Percentiles rank a stretch among this genome's conserved stretches.
Evolutionary conservation across 2,113 vertebrate genomes (phyloP).

Genomic region (Platichthys flesus): DNA sequence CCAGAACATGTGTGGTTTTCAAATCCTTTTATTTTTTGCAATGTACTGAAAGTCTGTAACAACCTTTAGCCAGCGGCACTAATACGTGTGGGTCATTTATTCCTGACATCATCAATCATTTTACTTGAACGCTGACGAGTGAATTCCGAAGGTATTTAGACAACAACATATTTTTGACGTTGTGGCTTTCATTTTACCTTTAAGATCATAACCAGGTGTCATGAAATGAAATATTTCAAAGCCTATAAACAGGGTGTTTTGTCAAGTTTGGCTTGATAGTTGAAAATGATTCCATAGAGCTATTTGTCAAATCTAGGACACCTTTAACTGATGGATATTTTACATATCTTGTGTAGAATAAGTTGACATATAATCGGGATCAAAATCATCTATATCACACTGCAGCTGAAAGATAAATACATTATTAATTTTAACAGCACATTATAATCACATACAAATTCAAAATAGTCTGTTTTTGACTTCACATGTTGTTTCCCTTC

Average conservation of each 20-base stretch:
- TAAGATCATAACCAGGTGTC: conserved; percentile 22
- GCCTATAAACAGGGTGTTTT: conserved; percentile 23
- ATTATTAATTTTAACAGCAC: conserved; percentile 5
- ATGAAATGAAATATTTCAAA: conserved; percentile 14
- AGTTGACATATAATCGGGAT: conserved; percentile 19
- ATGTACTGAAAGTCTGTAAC: conserved; percentile 9
- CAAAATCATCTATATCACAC: conserved; percentile 24
- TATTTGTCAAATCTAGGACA: conserved; percentile 14
- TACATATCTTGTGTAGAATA: conserved; percentile 16
- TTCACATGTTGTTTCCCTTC: conserved; percentile 4
- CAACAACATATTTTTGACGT: conserved; percentile 34
- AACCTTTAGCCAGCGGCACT: conserved; percentile 38
- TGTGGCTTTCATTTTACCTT: conserved; percentile 31
- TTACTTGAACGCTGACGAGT: conserved; percentile 1
- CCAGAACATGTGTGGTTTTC: conserved; percentile 29
- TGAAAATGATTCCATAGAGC: conserved; percentile 5
- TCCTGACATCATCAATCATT: conserved; percentile 18
- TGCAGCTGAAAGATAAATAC: conserved; percentile 25
- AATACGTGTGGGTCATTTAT: conserved; percentile 31
- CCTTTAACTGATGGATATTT: conserved; percentile 19
- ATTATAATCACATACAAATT: conserved; percentile 2
- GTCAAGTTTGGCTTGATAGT: conserved; percentile 5
- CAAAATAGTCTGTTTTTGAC: not conserved
- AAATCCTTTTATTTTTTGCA: conserved; percentile 24
- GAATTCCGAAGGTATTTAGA: conserved; percentile 30